Base-by-base conservation (phyloP, 2,888 invertebrate genomes). In the Ormyrus labotus region DNA sequence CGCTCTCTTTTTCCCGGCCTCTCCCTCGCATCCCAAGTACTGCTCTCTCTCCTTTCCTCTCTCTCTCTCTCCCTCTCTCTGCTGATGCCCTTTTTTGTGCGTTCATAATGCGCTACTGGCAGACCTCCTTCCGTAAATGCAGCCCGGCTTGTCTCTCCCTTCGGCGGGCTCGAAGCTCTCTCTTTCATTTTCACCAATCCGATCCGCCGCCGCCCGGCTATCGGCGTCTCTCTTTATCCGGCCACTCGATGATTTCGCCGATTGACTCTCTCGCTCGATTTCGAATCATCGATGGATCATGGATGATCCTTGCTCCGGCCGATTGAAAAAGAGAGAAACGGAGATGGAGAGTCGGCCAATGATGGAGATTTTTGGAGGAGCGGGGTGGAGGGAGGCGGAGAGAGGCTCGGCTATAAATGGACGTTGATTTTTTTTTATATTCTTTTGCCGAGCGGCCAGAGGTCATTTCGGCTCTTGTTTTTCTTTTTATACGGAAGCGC, bases 181-280 rank as follows among this genome's bases (percentile, higher is more conserved):
- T 80, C 72, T 70, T 80, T 80, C 75, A 76, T 75, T 78, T 83
- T 83, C 74, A 78, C 74, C 77, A 81, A 78, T 85, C 83, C 83
- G 72, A 82, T 83, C 82, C 80, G 80, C 84, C 82, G 80, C 76
- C 83, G 83, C 83, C 78, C 83, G 78, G 70, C 83, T 83, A 75
- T 84, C 83, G 71, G 82, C 77, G 75, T 81, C 78, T 72, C 63
- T 73, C 69, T 68, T 34, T 76, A 68, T 81, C 50, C 71, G 69
- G 75, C 81, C 78, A 76, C 83, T 80, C 83, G 84, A 85, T 84
- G 77, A 82, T 82, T 81, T 81, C 53, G 69, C 71, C 63, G 63
- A 81, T 71, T 70, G 75, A 74, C 82, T 67, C 58, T 67, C 58
- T 64, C 68, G 74, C 75, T 83, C 81, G 82, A 84, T 84, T 82